A percentile compares a stretch with the other conserved stretches of the same genome.
phyloP scores from a whole-genome alignment of 2,888 invertebrate genomes.

The Brassicogethes aeneus region DNA sequence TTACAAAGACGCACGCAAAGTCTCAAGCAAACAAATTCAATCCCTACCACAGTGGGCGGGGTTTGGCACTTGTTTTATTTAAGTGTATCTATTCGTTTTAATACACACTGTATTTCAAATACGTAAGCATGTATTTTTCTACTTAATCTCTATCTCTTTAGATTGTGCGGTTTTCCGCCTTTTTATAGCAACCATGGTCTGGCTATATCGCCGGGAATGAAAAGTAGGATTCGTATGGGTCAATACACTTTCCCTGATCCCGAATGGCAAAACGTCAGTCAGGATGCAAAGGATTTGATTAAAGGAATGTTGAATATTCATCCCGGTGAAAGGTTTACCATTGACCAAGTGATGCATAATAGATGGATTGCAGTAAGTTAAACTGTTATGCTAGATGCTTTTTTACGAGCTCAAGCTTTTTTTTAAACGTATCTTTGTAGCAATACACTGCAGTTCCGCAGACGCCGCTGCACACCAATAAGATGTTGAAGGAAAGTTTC shows the following conservation, averaged over 20 bases:
- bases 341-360: conserved; percentile 83
- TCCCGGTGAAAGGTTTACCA: conserved; percentile 79
- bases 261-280: conserved; percentile 91
- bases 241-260: conserved; percentile 96
- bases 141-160: too few species aligned
- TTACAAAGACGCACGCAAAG: too few species aligned
- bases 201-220: conserved; percentile 99
- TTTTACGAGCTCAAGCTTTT: not conserved
- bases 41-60: too few species aligned
- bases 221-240: conserved; percentile 88
- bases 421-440: conserved; percentile 22
- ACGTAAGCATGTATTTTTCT: too few species aligned
- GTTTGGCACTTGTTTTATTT: too few species aligned
- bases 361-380: conserved; percentile 75
- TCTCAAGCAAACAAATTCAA: too few species aligned
- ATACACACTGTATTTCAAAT: too few species aligned
- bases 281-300: conserved; percentile 93
- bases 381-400: conserved; percentile 1
- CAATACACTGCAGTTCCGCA: conserved; percentile 81
- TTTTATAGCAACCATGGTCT: conserved; percentile 97
- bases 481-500: conserved; percentile 81
- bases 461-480: conserved; percentile 87
- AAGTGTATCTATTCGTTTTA: too few species aligned
- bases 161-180: conserved; percentile 95
- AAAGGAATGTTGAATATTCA: conserved; percentile 91